phyloP scores from a whole-genome alignment of 2,797 vertebrate genomes.

The Loriculus beryllinus region DNA sequence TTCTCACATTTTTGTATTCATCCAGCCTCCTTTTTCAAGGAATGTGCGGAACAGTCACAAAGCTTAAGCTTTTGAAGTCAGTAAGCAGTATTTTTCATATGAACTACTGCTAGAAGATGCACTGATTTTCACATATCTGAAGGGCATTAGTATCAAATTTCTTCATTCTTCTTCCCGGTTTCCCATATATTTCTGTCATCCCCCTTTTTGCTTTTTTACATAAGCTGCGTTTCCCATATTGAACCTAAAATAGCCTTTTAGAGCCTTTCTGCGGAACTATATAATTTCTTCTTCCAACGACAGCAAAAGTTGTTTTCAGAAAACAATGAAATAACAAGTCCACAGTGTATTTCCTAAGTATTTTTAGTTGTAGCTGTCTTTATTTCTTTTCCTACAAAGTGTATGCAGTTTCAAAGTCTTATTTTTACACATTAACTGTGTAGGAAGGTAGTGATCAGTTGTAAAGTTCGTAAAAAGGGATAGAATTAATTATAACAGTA shows the following conservation, averaged over 20 bases:
- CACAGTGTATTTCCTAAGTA: neutral
- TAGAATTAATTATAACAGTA: neutral
- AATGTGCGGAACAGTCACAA: neutral
- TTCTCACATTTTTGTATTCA: neutral
- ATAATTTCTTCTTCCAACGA: neutral
- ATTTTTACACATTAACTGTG: neutral
- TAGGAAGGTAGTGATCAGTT: neutral
- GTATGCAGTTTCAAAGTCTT: neutral
- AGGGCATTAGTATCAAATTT: neutral
- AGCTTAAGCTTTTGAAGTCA: neutral
- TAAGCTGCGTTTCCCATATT: neutral
- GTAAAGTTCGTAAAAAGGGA: neutral
- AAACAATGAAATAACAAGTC: neutral
- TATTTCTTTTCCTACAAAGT: neutral
- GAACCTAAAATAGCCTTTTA: neutral
- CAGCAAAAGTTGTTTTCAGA: neutral
- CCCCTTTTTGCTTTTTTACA: neutral
- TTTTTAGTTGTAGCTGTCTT: neutral
- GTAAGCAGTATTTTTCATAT: neutral
- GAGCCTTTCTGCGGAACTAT: neutral
- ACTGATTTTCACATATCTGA: neutral
- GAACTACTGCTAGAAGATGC: neutral
- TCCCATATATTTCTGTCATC: neutral
- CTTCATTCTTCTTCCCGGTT: neutral
- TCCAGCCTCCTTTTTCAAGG: neutral